phyloP scores from a whole-genome alignment of 2,888 invertebrate genomes.

The Caenorhabditis uteleia region DNA sequence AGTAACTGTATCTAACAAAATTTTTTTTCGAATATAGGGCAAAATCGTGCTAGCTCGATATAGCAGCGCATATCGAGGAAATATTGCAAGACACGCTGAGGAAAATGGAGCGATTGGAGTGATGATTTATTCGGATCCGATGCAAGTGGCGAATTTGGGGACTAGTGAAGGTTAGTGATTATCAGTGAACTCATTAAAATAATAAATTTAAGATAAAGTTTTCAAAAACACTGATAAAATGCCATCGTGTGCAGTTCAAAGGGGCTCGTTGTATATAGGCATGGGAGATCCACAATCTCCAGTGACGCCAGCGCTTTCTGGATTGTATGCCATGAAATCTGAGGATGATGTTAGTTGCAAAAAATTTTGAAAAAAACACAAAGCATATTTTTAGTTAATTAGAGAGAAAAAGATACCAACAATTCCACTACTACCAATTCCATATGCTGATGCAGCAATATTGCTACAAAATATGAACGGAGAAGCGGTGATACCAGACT shows the following conservation, averaged over 20 bases:
- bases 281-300: conserved; percentile 73
- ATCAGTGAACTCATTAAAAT: not conserved
- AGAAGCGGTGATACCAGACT: conserved; percentile 46
- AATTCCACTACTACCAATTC: conserved; percentile 72
- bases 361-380: too few species aligned
- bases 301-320: conserved; percentile 72
- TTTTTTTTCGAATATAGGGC: too few species aligned
- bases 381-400: conserved; percentile 7
- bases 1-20: too few species aligned
- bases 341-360: conserved; percentile 44
- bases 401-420: conserved; percentile 58
- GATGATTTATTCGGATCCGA: conserved; percentile 66
- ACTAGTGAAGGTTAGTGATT: conserved; percentile 39
- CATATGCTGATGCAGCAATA: conserved; percentile 70
- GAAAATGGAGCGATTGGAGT: conserved; percentile 67
- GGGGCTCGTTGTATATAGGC: conserved; percentile 71
- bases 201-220: conserved; percentile 50
- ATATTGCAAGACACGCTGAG: conserved; percentile 63
- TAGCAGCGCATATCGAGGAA: conserved; percentile 71
- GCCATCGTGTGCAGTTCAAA: conserved; percentile 72
- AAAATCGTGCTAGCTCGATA: conserved; percentile 73
- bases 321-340: conserved; percentile 47
- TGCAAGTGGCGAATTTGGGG: conserved; percentile 58
- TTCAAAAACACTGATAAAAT: conserved; percentile 72
- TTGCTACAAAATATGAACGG: conserved; percentile 61